Base-by-base conservation (phyloP, 2,888 invertebrate genomes). In the Cosmia pyralina region DNA sequence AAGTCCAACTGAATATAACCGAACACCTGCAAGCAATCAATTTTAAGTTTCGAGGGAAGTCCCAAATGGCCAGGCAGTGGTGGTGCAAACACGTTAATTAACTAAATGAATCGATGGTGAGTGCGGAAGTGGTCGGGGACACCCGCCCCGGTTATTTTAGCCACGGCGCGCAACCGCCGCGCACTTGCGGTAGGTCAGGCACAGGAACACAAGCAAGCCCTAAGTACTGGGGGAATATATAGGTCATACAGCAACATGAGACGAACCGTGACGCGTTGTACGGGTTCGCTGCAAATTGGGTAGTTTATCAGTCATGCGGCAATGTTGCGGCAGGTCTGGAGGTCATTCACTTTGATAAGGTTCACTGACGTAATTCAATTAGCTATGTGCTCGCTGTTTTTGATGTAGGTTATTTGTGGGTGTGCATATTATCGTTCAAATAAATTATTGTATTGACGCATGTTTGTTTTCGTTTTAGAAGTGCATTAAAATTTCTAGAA, bases 201-300 rank as follows among this genome's bases (percentile, higher is more conserved):
- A 91, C 93, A 95, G 93, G 93, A 92, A 94, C 91, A 92, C 91
- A 84, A 92, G 93, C 90, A 93, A 94, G 89, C 93, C 93, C 95
- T 95, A 94, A 94, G 92, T 92, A 90, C 91, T 90, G 93, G 94
- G 95, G 95, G 94, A 93, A 85, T 90, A 95, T 94, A 89, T 95
- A 95, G 95, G 95, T 95, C 95, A 94, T 93, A 85, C 90, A 93
- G 90, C 92, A 90, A 90, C 90, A 90, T 90, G 89, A 89, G 87
- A 84, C 89, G 87, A 72, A 81, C 81, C 84, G 67, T 83, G 81
- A 81, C 69, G 83, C 69, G 66, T 69, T 55, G 59, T 73, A 77
- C 87, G 85, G 85, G 76, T 82, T 86, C 85, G 83, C 58, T 82
- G 84, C 83, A 82, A 87, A 87, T 88, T 90, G 78, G 85, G 85